Evolutionary conservation across 1,140 invertebrate genomes (phyloP), one percentile per base, ranked within the genome.

Genomic region (Drosophila teissieri): DNA sequence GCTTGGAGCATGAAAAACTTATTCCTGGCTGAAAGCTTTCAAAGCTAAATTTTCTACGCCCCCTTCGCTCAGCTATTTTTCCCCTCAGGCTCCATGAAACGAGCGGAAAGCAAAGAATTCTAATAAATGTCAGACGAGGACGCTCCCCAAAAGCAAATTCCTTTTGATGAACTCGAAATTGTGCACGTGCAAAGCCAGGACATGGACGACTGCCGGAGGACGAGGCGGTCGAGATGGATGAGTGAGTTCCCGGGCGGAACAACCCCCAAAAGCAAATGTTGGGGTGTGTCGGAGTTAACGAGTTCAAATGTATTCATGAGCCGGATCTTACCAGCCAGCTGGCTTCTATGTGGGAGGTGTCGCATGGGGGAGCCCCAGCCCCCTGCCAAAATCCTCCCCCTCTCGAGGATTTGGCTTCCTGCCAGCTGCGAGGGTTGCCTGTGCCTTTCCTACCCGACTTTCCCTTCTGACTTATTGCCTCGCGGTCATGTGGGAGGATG

Each of bases 251-350:
- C 14, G 55, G 60, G 27, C 36, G 40, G 17, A 81, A 69, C 78
- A 73, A 81, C 79, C 79, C 78, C 79, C 63, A 74, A 34, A 45
- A 58, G 48, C 56, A 56, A 61, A 68, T 83, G 64, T 73, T 77
- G 64, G 72, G 68, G 78, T 82, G 85, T 78, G 85, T 80, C 73
- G 62, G 53, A 78, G 83, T 88, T 91, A 91, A 91, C 88, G 88
- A 91, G 88, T 84, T 81, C 88, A 91, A 91, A 91, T 91, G 83
- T 91, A 91, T 91, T 91, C 88, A 91, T 91, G 83, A 91, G 88
- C 83, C 60, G 54, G 79, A 80, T 73, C 74, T 62, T 83, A 91
- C 88, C 85, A 88, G 83, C 63, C 67, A 67, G 69, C 67, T 69
- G 65, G 64, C 51, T 17, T 37, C 54, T 69, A 34, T 56, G 60